These are phyloP conservation scores for Muricea muricata DNA, from an alignment of 92 coral and sea anemone species.

Conservation along the genomic window DNA sequence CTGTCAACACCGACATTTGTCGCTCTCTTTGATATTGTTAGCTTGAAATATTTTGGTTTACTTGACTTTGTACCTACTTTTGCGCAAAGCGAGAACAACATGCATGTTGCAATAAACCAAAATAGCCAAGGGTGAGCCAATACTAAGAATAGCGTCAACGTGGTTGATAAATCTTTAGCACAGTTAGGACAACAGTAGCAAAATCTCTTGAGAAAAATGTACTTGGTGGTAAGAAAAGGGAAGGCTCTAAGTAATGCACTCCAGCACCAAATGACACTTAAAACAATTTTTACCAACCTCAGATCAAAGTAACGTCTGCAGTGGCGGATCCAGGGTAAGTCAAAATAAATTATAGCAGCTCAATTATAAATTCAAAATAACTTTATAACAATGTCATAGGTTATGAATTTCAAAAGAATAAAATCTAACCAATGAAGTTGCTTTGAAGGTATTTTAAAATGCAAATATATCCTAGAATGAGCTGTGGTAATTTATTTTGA, in stretches of 20 bases:
- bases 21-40: too few species aligned
- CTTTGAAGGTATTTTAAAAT: too few species aligned
- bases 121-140: neutral
- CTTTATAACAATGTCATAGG: too few species aligned
- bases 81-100: slow-evolving; percentile 9
- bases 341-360: too few species aligned
- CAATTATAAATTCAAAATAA: too few species aligned
- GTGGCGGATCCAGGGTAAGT: too few species aligned
- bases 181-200: slow-evolving; percentile 27
- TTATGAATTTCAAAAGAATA: too few species aligned
- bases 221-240: slow-evolving; percentile 15
- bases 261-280: slow-evolving; percentile 26
- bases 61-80: neutral
- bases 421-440: too few species aligned
- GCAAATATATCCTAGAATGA: too few species aligned
- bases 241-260: slow-evolving; percentile 21
- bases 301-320: neutral
- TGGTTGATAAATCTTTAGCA: slow-evolving; percentile 4
- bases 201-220: slow-evolving; percentile 11
- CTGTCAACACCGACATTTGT: too few species aligned
- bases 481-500: too few species aligned
- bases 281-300: neutral
- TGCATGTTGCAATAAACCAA: slow-evolving; percentile 6
- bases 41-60: neutral
- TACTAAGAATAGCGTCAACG: neutral